Conservation (phyloP, 2,888 invertebrate genomes). For the Leistus spinibarbis region DNA sequence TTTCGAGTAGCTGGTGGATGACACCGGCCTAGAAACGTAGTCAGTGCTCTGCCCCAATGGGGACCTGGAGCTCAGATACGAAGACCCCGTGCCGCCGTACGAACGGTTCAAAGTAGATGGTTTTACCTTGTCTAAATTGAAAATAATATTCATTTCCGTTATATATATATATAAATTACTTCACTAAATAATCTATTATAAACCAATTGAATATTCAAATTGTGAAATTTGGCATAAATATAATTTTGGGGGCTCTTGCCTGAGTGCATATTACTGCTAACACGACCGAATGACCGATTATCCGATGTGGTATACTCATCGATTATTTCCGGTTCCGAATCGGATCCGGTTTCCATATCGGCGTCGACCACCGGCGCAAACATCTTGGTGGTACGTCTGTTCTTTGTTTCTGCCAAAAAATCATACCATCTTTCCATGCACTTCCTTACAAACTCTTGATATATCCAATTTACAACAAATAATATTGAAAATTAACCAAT, state of each 20-base stretch:
- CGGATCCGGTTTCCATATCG: conserved; percentile 73
- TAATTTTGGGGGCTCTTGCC: neutral
- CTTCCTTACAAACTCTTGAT: neutral
- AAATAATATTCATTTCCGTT: neutral
- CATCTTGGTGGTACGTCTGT: conserved; percentile 61
- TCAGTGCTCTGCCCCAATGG: conserved; percentile 3
- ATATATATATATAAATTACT: neutral
- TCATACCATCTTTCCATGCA: neutral
- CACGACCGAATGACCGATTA: neutral
- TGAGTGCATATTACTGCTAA: neutral
- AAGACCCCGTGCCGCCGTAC: conserved; percentile 54
- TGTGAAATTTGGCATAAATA: neutral
- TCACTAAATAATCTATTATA: too few species aligned
- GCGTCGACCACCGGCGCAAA: conserved; percentile 58
- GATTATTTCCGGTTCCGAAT: conserved; percentile 67
- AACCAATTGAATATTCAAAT: too few species aligned
- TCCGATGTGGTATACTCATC: conserved; percentile 47
- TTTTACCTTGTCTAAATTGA: conserved; percentile 12
- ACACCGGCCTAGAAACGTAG: neutral
- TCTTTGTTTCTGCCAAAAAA: conserved; percentile 34
- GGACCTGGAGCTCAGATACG: conserved; percentile 10
- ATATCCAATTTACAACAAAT: too few species aligned
- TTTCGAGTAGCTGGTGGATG: neutral
- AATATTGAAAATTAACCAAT: too few species aligned
- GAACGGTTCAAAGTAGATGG: conserved; percentile 49